Evolutionary conservation across 2,113 vertebrate genomes (phyloP), one percentile per base, ranked within the genome.

Genomic region (Gadus chalcogrammus): DNA sequence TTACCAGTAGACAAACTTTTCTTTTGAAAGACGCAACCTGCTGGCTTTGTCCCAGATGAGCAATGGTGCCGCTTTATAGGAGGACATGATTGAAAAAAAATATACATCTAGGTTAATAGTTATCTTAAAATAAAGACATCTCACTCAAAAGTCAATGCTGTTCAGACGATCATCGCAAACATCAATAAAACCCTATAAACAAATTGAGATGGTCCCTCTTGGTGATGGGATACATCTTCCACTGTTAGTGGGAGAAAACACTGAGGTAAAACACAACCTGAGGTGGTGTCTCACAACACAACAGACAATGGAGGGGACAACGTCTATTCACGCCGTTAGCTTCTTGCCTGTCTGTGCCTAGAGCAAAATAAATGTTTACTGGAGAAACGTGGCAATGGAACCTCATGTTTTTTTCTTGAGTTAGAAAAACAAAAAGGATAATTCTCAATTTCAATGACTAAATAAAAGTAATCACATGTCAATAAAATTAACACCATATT

Each of bases 401-500:
- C 35, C 38, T 27, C 81, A 64, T 69, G 16, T 16, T 20, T 1
- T n/a, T 56, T 67, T 69, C 13, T 24, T 59, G 20, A 59, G 77
- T 64, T 73, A 80, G 72, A 71, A 20, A 61, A 77, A 67, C 73
- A 64, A 82, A 38, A 78, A 76, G 58, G 70, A 84, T 27, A 77
- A 76, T 64, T 70, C 59, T 58, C 15, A 13, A 70, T 65, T 71
- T 73, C 69, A 73, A 76, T 55, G 68, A 65, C 71, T 68, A 83
- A 78, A 56, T 68, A 82, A 69, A 75, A 59, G 48, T 22, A 0
- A 72, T 71, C 15, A 38, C 22, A 42, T 68, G 75, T 67, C 70
- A 73, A 71, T 70, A 84, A 83, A 80, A 74, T 15, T 22, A 79
- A 77, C 76, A 78, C 70, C 53, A 76, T 80, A 76, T 85, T 80